These are phyloP conservation scores for Cerceris rybyensis DNA, from an alignment of 2,888 invertebrate species.

Conservation along the genomic window DNA sequence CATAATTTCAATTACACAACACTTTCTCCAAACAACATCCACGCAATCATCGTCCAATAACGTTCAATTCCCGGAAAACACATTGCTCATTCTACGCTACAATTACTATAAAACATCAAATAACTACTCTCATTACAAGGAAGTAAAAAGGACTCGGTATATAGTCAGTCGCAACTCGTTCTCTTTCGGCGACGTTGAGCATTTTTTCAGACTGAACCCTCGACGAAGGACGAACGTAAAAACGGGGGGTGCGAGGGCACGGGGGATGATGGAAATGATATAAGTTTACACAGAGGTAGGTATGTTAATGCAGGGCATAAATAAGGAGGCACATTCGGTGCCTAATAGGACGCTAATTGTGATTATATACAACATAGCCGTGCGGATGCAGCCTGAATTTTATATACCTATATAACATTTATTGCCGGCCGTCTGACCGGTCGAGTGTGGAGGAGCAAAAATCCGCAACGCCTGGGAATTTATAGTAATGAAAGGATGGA, in stretches of 20 bases:
- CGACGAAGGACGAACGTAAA: conserved; percentile 11
- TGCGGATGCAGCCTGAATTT: conserved; percentile 64
- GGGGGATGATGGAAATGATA: conserved; percentile 62
- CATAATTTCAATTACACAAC: too few species aligned
- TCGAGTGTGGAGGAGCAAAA: conserved; percentile 57
- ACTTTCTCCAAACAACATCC: too few species aligned
- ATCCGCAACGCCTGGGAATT: conserved; percentile 66
- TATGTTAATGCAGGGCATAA: conserved; percentile 64
- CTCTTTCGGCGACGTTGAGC: neutral
- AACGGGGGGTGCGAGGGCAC: conserved; percentile 7
- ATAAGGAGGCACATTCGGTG: conserved; percentile 63
- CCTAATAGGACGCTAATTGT: conserved; percentile 71
- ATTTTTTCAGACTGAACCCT: conserved; percentile 20
- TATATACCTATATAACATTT: conserved; percentile 71
- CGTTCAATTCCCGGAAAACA: too few species aligned
- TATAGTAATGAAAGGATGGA: conserved; percentile 71
- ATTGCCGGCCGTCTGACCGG: conserved; percentile 62
- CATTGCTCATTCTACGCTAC: neutral
- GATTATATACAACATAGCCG: conserved; percentile 69
- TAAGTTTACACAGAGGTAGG: conserved; percentile 65
- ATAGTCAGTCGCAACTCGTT: neutral
- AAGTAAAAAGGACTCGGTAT: neutral
- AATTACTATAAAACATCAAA: neutral
- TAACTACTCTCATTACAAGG: neutral
- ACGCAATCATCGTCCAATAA: too few species aligned